Percentiles rank a stretch among this genome's conserved stretches.
These are phyloP conservation scores for Phymanthus crucifer DNA, from an alignment of 92 coral and sea anemone species.

Conservation along the genomic window DNA sequence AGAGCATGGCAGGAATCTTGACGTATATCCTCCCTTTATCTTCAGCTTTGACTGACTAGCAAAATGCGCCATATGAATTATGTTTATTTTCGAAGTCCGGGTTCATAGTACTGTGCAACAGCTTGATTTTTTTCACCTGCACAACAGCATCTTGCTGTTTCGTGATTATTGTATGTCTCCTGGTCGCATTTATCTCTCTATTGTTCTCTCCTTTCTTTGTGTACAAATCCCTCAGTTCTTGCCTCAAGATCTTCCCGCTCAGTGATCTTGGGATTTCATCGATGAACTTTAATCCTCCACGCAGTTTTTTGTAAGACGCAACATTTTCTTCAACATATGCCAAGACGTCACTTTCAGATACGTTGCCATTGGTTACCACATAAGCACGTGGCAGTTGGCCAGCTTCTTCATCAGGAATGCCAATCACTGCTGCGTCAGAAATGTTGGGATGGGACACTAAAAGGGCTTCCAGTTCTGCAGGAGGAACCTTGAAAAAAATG, in stretches of 20 bases:
- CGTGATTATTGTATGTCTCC: not conserved
- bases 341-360: constrained; percentile 64
- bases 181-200: not conserved
- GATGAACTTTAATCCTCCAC: constrained; percentile 86
- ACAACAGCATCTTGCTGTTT: not conserved
- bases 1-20: too few species aligned
- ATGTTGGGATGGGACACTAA: constrained; percentile 80
- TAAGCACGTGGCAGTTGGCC: constrained; percentile 92
- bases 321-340: constrained; percentile 72
- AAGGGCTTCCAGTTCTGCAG: constrained; percentile 88
- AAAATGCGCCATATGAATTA: too few species aligned
- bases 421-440: constrained; percentile 92
- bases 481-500: constrained; percentile 73
- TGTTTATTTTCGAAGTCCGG: too few species aligned
- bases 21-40: too few species aligned
- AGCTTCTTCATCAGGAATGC: constrained; percentile 74
- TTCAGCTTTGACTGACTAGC: too few species aligned
- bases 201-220: not conserved
- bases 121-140: not conserved
- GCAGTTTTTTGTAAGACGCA: constrained; percentile 84
- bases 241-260: constrained; percentile 84
- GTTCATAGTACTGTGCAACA: not conserved
- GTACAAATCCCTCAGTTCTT: constrained; percentile 61
- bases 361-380: constrained; percentile 66
- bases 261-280: constrained; percentile 83